Evolutionary conservation across 2,888 invertebrate species (phyloP).

Genomic region (Sminthurides aquaticus): DNA sequence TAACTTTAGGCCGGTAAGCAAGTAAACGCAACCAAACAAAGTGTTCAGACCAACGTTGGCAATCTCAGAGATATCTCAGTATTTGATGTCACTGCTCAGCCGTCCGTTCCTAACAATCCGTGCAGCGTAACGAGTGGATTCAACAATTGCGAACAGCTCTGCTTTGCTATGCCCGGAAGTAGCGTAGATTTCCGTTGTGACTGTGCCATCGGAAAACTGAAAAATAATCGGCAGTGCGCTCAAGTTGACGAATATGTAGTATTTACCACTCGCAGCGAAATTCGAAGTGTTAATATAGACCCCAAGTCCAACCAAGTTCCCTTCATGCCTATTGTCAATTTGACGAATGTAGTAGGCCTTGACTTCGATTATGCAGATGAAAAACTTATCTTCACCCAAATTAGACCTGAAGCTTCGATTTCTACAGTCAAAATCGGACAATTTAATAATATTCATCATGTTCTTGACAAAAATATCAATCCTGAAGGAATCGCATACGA

Average conservation of each 20-base stretch:
- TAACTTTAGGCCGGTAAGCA: constrained; percentile 15
- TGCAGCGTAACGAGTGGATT: constrained; percentile 61
- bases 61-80: constrained; percentile 84
- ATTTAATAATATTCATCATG: constrained; percentile 49
- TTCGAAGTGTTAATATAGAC: constrained; percentile 81
- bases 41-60: constrained; percentile 47
- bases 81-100: constrained; percentile 82
- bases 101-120: constrained; percentile 68
- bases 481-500: constrained; percentile 93
- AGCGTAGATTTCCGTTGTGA: constrained; percentile 58
- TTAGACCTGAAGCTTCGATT: constrained; percentile 71
- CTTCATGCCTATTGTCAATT: constrained; percentile 70
- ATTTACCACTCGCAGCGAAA: constrained; percentile 88
- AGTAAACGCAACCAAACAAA: constrained; percentile 14
- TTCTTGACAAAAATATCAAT: constrained; percentile 72
- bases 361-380: constrained; percentile 89
- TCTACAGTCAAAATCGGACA: constrained; percentile 58
- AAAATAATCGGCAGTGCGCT: constrained; percentile 64
- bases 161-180: constrained; percentile 75
- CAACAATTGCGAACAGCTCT: constrained; percentile 87
- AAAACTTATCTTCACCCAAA: constrained; percentile 84
- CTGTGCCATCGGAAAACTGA: constrained; percentile 80
- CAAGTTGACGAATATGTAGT: constrained; percentile 81
- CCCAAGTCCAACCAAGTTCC: constrained; percentile 72
- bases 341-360: constrained; percentile 88